Evolutionary conservation across 2,797 vertebrate species (phyloP).

Genomic region (Sebastes wilsoni): DNA sequence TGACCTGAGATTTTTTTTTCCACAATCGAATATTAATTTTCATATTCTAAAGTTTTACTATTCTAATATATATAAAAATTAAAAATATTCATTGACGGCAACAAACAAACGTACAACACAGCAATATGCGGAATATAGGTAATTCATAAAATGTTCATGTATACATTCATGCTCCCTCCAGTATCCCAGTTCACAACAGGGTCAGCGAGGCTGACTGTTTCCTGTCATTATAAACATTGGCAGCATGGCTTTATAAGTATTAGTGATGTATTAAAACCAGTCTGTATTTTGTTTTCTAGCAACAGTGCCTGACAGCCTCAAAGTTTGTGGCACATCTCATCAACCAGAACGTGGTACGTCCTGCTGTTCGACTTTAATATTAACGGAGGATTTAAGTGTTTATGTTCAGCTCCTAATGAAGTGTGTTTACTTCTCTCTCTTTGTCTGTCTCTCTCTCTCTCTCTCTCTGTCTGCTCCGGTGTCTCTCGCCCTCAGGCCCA

Average conservation of each 20-base stretch:
- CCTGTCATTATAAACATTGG: background rate
- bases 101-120: too few relatives aligned
- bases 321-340: slow-evolving; percentile 99
- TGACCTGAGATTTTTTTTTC: too few relatives aligned
- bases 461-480: background rate
- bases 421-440: background rate
- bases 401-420: background rate
- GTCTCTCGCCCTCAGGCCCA: slow-evolving; percentile 84
- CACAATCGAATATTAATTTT: too few relatives aligned
- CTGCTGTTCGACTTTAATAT: background rate
- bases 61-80: too few relatives aligned
- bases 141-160: background rate
- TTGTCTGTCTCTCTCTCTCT: background rate
- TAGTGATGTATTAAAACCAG: background rate
- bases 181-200: too few relatives aligned
- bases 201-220: background rate
- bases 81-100: too few relatives aligned
- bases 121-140: background rate
- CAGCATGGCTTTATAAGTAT: background rate
- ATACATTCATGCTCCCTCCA: background rate
- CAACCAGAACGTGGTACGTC: slow-evolving; percentile 98
- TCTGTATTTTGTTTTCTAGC: slow-evolving; percentile 79
- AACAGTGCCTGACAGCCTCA: slow-evolving; percentile 95
- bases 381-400: background rate
- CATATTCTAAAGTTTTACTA: too few relatives aligned